Base-by-base conservation (phyloP, 2,113 vertebrate genomes). In the Silurus meridionalis region DNA sequence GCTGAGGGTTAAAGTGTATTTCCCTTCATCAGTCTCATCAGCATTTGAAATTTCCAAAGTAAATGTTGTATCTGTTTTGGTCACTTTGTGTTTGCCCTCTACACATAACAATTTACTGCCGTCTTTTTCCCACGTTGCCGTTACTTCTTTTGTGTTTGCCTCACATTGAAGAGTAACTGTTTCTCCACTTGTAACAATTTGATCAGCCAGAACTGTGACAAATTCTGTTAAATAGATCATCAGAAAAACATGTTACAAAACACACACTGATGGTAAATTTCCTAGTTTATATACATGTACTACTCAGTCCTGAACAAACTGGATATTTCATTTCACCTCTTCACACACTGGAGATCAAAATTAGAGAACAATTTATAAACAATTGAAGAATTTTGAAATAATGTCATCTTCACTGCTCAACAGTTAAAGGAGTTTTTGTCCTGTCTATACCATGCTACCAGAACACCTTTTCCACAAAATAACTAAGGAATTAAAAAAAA, bases 1-100 rank as follows among this genome's bases (percentile, higher is more conserved):
- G 9, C 8, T 2, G 37, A 87, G 25, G 11, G 25, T 78, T 66
- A 87, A 4, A 48, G 71, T 83, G 55, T 87, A 87, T 0, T 77
- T 53, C 5, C 80, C 86, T 58, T 87, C 80, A 57, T 87, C 86
- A 4, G 8, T 37, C 8, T 37, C 50, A 2, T 78, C 2, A 78
- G 52, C 60, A 0, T 83, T 77, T 17, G 0, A 8, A 57, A 87
- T 87, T 48, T 64, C 55, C 58, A 87, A 66, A 48, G 0, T 2
- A 19, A n/a, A 77, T 6, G 1, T 53, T 64, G 3, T 55, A 3
- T 17, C 69, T 1, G 0, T 17, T n/a, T n/a, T 4, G 9, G 1
- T 10, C 15, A 67, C n/a, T 19, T 2, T 11, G 37, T 83, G 81
- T 46, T 87, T 82, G 81, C 61, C 86, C 17, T 64, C 58, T 17